Evolutionary conservation across 2,888 invertebrate species (phyloP).

Genomic region (Ophion ellenae): DNA sequence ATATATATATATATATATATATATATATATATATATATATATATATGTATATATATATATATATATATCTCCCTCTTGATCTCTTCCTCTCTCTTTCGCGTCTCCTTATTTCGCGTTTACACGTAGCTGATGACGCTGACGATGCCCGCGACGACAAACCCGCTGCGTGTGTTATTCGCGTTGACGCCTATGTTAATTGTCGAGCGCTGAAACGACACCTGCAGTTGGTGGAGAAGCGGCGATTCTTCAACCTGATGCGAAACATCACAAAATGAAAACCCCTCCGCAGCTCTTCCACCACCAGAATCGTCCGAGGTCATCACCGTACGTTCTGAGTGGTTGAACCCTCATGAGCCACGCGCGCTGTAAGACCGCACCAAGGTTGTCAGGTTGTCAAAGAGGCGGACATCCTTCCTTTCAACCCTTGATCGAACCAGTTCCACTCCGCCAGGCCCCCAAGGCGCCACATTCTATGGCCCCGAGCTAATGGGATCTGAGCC

Average conservation of each 20-base stretch:
- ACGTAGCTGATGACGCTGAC: background rate
- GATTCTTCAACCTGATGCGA: background rate
- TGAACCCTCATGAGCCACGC: slow-evolving; percentile 2
- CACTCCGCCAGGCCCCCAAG: no score
- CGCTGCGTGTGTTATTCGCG: background rate
- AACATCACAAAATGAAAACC: background rate
- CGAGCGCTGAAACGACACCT: background rate
- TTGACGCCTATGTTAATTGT: slow-evolving; percentile 15
- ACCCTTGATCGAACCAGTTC: background rate
- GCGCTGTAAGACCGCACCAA: background rate
- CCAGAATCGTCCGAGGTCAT: background rate
- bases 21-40: no score
- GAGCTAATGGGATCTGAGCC: no score
- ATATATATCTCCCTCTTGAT: no score
- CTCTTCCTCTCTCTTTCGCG: slow-evolving; percentile 28
- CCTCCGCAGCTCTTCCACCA: background rate
- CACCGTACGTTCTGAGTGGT: background rate
- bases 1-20: no score
- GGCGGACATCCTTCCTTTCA: background rate
- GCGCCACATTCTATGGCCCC: no score
- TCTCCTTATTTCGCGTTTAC: slow-evolving; percentile 23
- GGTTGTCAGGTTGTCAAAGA: background rate
- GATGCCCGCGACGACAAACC: background rate
- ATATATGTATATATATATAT: no score
- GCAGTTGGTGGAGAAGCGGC: background rate